Base-by-base conservation (phyloP, 2,888 invertebrate genomes). In the Dolomedes plantarius region DNA sequence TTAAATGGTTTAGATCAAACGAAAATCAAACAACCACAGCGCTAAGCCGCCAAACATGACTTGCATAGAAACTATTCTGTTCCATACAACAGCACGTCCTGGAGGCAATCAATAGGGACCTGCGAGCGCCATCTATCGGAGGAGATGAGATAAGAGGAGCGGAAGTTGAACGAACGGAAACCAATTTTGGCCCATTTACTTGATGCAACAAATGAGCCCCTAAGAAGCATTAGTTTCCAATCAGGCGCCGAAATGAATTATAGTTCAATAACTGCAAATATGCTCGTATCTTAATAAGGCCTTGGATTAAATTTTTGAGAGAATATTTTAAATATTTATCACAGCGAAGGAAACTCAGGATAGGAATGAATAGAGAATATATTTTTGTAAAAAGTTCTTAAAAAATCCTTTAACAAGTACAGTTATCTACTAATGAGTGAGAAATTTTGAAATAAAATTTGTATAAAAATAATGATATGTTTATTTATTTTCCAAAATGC, bases 21-120 rank as follows among this genome's bases (percentile, higher is more conserved):
- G 29, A 29, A 65, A 13, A 64, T 2, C 13, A 29, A 65, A 65
- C n/a, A 1, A 62, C 6, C 65, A 1, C 62, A n/a, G 28, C 29
- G 71, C 64, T 62, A 41, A 69, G 11, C 23, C 56, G 74, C 81
- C 81, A 81, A 82, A 62, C 62, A 7, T 81, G 69, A 28, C 69
- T 23, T 9, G 29, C 7, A 7, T 27, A 36, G 32, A 27, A 36
- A 36, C 50, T 72, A 69, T 29, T 71, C 32, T 16, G 31, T 62
- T 71, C 19, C 28, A 41, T 62, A 31, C 69, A 71, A 69, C 69
- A 46, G 46, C 71, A 82, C 82, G 69, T 82, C 82, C 75, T 32
- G 36, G 62, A 82, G 75, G 71, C 64, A 76, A 82, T 82, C 82
- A 82, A 82, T 82, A 82, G 69, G n/a, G 27, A 68, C 28, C 75